Conservation (phyloP, 1,140 invertebrate genomes). For the Orussus abietinus region DNA sequence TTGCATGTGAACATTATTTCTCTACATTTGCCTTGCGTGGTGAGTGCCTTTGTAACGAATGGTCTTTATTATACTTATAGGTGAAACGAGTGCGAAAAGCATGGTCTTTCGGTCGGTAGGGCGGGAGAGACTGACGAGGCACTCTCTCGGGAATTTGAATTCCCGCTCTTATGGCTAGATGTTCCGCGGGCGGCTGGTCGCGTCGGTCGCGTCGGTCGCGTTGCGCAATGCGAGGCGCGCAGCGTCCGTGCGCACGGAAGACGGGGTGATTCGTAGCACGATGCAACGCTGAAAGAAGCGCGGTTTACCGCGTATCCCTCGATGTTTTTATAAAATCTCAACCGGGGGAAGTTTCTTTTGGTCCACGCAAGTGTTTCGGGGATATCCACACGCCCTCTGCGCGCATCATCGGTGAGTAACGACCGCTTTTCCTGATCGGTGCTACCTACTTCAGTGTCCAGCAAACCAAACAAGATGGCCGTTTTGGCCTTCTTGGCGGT, state of each 20-base stretch:
- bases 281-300: conserved; percentile 27
- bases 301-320: conserved; percentile 14
- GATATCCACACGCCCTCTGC: too few species aligned
- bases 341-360: conserved; percentile 6
- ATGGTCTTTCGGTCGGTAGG: too few species aligned
- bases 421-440: background rate
- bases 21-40: too few species aligned
- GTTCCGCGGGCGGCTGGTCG: background rate
- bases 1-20: too few species aligned
- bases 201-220: too few species aligned
- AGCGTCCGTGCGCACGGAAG: conserved; percentile 28
- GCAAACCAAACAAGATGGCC: conserved; percentile 40
- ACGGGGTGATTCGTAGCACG: conserved; percentile 21
- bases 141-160: too few species aligned
- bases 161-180: too few species aligned
- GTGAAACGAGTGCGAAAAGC: too few species aligned
- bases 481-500: conserved; percentile 18
- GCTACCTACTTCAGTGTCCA: conserved; percentile 14
- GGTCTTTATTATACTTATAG: too few species aligned
- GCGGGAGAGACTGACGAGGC: too few species aligned
- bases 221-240: conserved; percentile 36
- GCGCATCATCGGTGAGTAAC: conserved; percentile 16
- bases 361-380: background rate
- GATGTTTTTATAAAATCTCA: conserved; percentile 15
- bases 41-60: too few species aligned